Evolutionary conservation across 2,888 invertebrate species (phyloP).

Genomic region (Brachypterus glaber): DNA sequence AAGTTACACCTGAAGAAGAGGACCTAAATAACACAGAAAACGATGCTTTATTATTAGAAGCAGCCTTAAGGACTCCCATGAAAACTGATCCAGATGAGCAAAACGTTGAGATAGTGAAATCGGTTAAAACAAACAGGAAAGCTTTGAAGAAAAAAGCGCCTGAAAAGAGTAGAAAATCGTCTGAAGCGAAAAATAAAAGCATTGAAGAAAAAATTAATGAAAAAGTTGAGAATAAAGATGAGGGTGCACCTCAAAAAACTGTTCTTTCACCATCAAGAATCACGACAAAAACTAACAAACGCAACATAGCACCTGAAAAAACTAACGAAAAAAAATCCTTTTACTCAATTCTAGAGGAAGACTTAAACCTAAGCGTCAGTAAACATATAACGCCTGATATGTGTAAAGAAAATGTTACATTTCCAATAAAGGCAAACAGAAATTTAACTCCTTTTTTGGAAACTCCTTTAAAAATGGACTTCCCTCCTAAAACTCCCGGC

Average conservation of each 20-base stretch:
- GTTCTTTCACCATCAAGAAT: constrained; percentile 30
- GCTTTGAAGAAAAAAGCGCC: constrained; percentile 7
- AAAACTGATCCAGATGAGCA: too few species aligned
- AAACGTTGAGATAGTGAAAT: constrained; percentile 1
- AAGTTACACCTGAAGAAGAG: too few species aligned
- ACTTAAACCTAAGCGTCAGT: too few species aligned
- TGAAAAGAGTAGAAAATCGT: constrained; percentile 4
- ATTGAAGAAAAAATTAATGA: constrained; percentile 11
- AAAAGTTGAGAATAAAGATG: too few species aligned
- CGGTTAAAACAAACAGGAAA: constrained; percentile 6
- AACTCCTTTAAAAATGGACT: constrained; percentile 22
- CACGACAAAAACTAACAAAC: constrained; percentile 30
- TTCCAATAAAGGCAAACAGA: constrained; percentile 19
- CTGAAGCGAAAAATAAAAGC: constrained; percentile 11
- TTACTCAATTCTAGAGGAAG: too few species aligned
- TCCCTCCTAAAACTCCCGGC: constrained; percentile 31
- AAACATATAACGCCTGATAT: constrained; percentile 21
- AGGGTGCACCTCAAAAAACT: constrained; percentile 14
- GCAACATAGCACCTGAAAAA: constrained; percentile 22
- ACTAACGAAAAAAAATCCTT: constrained; percentile 17
- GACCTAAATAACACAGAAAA: constrained; percentile 11
- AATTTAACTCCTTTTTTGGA: constrained; percentile 27
- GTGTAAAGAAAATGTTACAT: constrained; percentile 5
- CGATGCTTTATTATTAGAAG: constrained; percentile 16
- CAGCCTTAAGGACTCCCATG: constrained; percentile 14